Conservation (phyloP, 2,113 vertebrate genomes). For the Alaudala cheleensis region DNA sequence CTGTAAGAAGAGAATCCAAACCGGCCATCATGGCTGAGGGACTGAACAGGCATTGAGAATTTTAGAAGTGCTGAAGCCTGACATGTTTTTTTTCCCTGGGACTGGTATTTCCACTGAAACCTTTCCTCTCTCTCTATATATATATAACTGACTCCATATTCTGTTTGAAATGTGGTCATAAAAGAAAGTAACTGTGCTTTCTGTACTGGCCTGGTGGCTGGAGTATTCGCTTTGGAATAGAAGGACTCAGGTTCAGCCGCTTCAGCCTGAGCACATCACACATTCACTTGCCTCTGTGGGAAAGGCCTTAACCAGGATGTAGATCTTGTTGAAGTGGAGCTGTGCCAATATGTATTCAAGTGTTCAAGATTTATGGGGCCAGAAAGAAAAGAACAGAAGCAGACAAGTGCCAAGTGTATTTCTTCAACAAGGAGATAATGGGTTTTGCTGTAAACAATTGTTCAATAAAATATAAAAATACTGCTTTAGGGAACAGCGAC, state of each 20-base stretch:
- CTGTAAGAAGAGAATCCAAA: not conserved
- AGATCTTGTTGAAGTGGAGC: not conserved
- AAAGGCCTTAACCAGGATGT: not conserved
- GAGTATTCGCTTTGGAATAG: not conserved
- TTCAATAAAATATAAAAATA: not conserved
- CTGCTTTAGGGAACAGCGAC: not conserved
- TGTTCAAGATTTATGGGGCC: not conserved
- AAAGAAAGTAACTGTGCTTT: not conserved
- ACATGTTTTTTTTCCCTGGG: not conserved
- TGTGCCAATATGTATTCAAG: not conserved
- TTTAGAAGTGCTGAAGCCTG: not conserved
- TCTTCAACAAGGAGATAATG: slow-evolving; percentile 16
- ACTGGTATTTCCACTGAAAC: not conserved
- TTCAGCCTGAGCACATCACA: not conserved
- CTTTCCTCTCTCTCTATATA: not conserved
- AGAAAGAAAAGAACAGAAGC: not conserved
- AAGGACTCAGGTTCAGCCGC: not conserved
- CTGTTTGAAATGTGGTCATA: not conserved
- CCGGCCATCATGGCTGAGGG: not conserved
- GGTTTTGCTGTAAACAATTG: not conserved
- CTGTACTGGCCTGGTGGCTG: not conserved
- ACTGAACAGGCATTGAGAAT: not conserved
- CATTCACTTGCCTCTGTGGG: not conserved
- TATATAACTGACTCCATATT: not conserved
- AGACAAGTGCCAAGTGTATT: not conserved